Evolutionary conservation across 2,888 invertebrate species (phyloP).

Genomic region (Ceratothoa steindachneri): DNA sequence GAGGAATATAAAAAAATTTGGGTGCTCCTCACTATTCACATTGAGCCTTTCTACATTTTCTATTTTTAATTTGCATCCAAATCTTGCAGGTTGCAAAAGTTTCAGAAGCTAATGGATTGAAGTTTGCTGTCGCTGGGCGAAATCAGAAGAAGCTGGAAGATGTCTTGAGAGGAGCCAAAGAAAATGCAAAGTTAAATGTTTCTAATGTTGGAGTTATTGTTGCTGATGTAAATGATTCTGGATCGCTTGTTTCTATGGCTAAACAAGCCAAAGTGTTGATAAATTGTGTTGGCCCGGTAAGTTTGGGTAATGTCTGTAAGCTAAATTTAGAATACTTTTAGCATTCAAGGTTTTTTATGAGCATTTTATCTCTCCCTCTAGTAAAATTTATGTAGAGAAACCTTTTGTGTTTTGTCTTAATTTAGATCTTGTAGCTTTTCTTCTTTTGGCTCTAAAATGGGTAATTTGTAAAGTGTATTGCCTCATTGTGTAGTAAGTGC

Average conservation of each 20-base stretch:
- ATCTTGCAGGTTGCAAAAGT: not conserved
- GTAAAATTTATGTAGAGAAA: too few species aligned
- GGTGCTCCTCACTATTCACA: not conserved
- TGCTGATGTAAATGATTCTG: conserved; percentile 71
- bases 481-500: too few species aligned
- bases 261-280: conserved; percentile 70
- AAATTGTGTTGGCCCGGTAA: conserved; percentile 85
- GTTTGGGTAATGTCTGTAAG: conserved; percentile 49
- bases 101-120: not conserved
- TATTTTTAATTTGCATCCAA: not conserved
- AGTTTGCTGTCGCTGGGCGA: conserved; percentile 33
- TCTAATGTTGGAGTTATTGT: conserved; percentile 65
- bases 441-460: too few species aligned
- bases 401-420: too few species aligned
- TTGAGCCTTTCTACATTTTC: not conserved
- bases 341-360: too few species aligned
- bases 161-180: conserved; percentile 13
- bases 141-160: conserved; percentile 25
- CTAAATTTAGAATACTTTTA: too few species aligned
- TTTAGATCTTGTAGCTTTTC: too few species aligned
- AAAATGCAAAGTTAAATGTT: conserved; percentile 60
- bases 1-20: too few species aligned
- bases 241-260: conserved; percentile 76
- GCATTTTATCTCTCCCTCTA: too few species aligned
- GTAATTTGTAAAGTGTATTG: too few species aligned